Base-by-base conservation (phyloP, 2,797 vertebrate genomes). In the Clamator glandarius region DNA sequence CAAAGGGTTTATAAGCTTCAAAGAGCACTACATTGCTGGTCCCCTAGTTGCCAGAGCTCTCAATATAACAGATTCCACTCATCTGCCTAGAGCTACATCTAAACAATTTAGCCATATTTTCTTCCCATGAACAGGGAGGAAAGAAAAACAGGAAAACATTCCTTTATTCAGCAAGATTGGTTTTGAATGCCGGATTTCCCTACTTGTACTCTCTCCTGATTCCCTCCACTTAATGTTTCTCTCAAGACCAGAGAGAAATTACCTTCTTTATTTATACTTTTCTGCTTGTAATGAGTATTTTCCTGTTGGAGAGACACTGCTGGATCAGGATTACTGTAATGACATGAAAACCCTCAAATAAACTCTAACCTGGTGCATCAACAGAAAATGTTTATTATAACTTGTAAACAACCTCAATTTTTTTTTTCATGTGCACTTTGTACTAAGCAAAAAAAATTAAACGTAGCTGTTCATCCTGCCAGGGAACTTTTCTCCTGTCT, bases 191-290 rank as follows among this genome's bases (percentile, higher is more conserved):
- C 39, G 20, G 28, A 28, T 21, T 15, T 73, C 50, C 21, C 48
- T 9, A 28, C 50, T 29, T 29, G 8, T 7, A 23, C 16, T 50
- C 44, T 54, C 31, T 66, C 39, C n/a, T 0, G 0, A 12, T 39
- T 50, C 41, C 39, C 75, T 46, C 14, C 18, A 67, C 55, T 81
- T 24, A 11, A 39, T 6, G 42, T 50, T 81, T 57, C 69, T 59
- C 33, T 62, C 50, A 66, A 84, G 36, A 73, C 25, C 29, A 8
- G 20, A 75, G 64, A 54, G 26, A 76, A 87, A 85, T 82, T 41
- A 66, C 63, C 58, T 36, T 39, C 52, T 63, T 1, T 23, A 55
- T 74, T 67, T 67, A 24, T 39, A 2, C 44, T 36, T 31, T 48
- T 48, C 61, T 74, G 21, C 31, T 12, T 75, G 29, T 62, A 81